A percentile compares a stretch with the other conserved stretches of the same genome.
Conservation (phyloP, 2,113 vertebrate species). For the Argyrosomus japonicus region DNA sequence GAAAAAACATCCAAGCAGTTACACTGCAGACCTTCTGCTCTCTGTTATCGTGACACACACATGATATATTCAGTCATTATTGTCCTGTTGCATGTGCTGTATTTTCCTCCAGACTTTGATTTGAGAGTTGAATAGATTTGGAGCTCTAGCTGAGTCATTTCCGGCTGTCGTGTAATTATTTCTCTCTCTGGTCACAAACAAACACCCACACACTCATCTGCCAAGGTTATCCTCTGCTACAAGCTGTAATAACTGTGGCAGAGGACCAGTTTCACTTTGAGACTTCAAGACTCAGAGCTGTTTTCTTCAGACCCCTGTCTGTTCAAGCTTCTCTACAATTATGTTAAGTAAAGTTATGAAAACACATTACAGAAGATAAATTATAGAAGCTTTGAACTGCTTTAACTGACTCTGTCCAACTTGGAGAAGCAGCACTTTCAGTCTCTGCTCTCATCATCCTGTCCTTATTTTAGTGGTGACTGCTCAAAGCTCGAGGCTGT, state of each 20-base stretch:
- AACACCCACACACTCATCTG: conserved; percentile 42
- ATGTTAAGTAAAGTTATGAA: not conserved
- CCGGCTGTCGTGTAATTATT: conserved; percentile 28
- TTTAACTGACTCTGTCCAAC: too few species aligned
- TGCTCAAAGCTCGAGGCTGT: not conserved
- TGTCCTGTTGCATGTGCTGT: not conserved
- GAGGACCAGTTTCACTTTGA: not conserved
- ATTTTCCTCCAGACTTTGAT: conserved; percentile 9
- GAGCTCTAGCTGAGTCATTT: conserved; percentile 45
- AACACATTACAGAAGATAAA: not conserved
- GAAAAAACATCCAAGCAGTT: too few species aligned
- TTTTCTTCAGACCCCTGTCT: not conserved
- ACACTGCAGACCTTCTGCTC: too few species aligned
- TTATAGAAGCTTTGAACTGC: not conserved
- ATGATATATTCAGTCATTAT: not conserved
- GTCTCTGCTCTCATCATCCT: too few species aligned
- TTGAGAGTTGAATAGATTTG: conserved; percentile 1
- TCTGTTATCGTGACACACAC: too few species aligned
- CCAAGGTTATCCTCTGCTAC: conserved; percentile 17
- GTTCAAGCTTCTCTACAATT: not conserved
- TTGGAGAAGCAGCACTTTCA: too few species aligned
- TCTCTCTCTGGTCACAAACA: conserved; percentile 41
- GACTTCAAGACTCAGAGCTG: not conserved
- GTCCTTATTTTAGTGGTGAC: too few species aligned
- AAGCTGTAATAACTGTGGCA: conserved; percentile 1